These are phyloP conservation scores for Scrobipalpa costella DNA, from an alignment of 2,888 invertebrate genomes.

Conservation along the genomic window DNA sequence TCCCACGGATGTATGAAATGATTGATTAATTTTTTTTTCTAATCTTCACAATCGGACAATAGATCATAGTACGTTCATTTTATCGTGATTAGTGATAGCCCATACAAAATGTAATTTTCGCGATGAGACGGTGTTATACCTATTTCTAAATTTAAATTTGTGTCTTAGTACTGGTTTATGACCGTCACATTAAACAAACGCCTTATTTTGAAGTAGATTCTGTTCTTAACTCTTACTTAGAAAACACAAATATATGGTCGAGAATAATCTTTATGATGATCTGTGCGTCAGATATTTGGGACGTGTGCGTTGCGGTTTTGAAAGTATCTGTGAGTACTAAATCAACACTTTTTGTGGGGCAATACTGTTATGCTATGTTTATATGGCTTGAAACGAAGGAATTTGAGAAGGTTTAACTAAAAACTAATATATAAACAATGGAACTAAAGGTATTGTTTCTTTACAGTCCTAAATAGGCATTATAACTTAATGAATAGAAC, in stretches of 20 bases:
- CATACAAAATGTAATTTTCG: no score
- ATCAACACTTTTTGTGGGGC: neutral
- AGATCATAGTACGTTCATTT: no score
- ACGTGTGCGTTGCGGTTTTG: conserved; percentile 29
- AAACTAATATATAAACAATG: neutral
- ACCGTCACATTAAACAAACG: conserved; percentile 10
- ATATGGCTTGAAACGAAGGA: neutral
- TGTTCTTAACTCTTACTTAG: neutral
- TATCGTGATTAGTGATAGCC: no score
- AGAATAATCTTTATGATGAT: conserved; percentile 33
- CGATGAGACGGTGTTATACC: conserved; percentile 1
- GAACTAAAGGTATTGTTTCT: neutral
- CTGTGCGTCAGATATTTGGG: conserved; percentile 36
- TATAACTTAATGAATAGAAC: neutral
- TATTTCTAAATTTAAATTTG: neutral
- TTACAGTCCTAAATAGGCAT: conserved; percentile 2
- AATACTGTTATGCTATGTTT: conserved; percentile 18
- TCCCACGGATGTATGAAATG: conserved; percentile 10
- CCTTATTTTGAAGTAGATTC: neutral
- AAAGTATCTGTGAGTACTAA: conserved; percentile 14
- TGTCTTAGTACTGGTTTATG: neutral
- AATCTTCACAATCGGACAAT: conserved; percentile 7
- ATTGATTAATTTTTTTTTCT: conserved; percentile 22
- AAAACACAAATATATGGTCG: conserved; percentile 30
- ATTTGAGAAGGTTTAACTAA: neutral